phyloP scores from a whole-genome alignment of 2,113 vertebrate genomes.

The Apeltes quadracus region DNA sequence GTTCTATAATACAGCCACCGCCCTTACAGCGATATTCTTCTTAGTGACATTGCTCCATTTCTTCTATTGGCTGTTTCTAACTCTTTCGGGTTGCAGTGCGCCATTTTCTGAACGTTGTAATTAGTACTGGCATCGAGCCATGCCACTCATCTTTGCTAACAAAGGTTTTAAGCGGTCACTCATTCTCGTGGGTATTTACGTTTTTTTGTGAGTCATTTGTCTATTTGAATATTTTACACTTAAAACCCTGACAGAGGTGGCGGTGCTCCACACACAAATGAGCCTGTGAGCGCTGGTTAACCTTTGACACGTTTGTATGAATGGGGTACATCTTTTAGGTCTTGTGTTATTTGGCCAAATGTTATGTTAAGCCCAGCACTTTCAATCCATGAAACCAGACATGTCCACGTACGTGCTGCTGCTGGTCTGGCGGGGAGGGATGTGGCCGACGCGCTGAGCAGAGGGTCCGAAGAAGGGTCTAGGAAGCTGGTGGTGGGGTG shows the following conservation, averaged over 20 bases:
- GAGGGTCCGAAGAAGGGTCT: conserved; percentile 86
- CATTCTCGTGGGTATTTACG: neutral
- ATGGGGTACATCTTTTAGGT: conserved; percentile 1
- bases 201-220: neutral
- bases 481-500: conserved; percentile 79
- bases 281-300: conserved; percentile 12
- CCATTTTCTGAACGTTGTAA: neutral
- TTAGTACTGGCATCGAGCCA: too few relatives aligned
- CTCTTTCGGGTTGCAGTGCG: neutral
- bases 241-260: neutral
- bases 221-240: neutral
- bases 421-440: conserved; percentile 82
- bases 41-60: neutral
- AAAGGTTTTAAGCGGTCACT: neutral
- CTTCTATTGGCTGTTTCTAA: neutral
- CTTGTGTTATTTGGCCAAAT: neutral
- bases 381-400: conserved; percentile 10
- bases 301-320: conserved; percentile 24
- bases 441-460: conserved; percentile 82
- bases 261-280: neutral
- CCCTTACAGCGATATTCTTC: neutral
- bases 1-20: neutral
- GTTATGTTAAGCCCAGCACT: neutral
- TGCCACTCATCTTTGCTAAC: neutral
- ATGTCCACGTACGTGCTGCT: conserved; percentile 82